These are phyloP conservation scores for Perognathus longimembris DNA, from an alignment of 2,113 vertebrate genomes.

Conservation along the genomic window DNA sequence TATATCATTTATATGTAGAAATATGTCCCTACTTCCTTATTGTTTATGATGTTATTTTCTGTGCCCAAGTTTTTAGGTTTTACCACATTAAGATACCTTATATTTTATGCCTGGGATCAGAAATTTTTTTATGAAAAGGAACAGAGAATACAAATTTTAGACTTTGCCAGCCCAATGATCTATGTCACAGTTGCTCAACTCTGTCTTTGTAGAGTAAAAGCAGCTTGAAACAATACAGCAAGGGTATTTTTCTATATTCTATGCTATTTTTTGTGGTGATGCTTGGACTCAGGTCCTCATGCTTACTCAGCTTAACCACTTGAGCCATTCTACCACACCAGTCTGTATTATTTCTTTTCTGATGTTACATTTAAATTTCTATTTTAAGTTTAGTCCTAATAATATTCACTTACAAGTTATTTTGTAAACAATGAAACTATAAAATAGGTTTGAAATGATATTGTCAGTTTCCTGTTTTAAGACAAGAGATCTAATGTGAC, in stretches of 20 bases:
- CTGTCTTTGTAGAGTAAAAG: slow-evolving; percentile 10
- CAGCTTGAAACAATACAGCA: background rate
- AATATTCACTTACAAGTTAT: slow-evolving; percentile 2
- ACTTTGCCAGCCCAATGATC: background rate
- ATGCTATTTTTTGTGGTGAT: background rate
- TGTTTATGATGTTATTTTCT: slow-evolving; percentile 28
- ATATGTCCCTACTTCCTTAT: slow-evolving; percentile 24
- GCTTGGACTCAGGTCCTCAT: too few relatives aligned
- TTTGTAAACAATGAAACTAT: background rate
- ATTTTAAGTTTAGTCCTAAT: slow-evolving; percentile 17
- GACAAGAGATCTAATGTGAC: background rate
- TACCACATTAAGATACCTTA: slow-evolving; percentile 21
- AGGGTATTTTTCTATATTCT: background rate
- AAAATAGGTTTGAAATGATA: slow-evolving; percentile 38
- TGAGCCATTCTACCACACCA: background rate
- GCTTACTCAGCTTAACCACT: too few relatives aligned
- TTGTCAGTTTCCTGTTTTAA: slow-evolving; percentile 11
- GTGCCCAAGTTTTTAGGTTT: slow-evolving; percentile 32
- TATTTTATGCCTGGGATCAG: background rate
- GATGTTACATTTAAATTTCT: too few relatives aligned
- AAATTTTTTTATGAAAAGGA: slow-evolving; percentile 26
- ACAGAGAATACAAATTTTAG: slow-evolving; percentile 49
- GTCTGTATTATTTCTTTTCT: background rate
- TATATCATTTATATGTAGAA: background rate
- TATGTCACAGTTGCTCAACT: background rate